Evolutionary conservation across 2,888 invertebrate species (phyloP), one percentile per base, ranked within the genome.

Genomic region (Agonopterix subpropinquella): DNA sequence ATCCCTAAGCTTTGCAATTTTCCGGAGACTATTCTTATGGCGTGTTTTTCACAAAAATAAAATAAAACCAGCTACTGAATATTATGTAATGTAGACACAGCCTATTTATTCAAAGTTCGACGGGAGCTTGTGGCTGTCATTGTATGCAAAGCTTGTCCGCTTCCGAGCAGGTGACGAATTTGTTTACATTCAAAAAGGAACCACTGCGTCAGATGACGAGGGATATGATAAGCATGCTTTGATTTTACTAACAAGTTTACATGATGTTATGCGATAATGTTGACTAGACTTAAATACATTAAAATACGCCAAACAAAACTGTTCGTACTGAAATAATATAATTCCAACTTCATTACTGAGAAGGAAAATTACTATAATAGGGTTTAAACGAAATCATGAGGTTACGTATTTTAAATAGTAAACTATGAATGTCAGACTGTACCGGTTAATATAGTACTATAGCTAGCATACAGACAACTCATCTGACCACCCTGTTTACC

Each of bases 141-240:
- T 85, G 83, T 85, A 85, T 84, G 84, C 82, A 80, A 83, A 85
- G 68, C 61, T 56, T 53, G 62, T 58, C 62, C 59, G 66, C 65
- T 69, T 65, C 72, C 58, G 67, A 70, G 65, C 76, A 77, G 73
- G 77, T 65, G 72, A 70, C 61, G 59, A 56, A 60, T 49, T 53
- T 57, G 56, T 54, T 52, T 59, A 56, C 54, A 62, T 57, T 62
- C 53, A 56, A 58, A 60, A 58, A 49, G 28, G 28, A 28, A 28
- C 39, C 9, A 39, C 9, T n/a, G 39, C 39, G 39, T 9, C n/a
- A 39, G 39, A 39, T 39, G 39, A 39, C 39, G 39, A 9, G 39
- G 39, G n/a, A 39, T n/a, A 39, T 39, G 39, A 39, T 39, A 39
- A 39, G 10, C n/a, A 39, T n/a, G 39, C 39, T n/a, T 39, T 9